phyloP scores from a whole-genome alignment of 2,888 invertebrate genomes.

The Leptinotarsa haldemani region DNA sequence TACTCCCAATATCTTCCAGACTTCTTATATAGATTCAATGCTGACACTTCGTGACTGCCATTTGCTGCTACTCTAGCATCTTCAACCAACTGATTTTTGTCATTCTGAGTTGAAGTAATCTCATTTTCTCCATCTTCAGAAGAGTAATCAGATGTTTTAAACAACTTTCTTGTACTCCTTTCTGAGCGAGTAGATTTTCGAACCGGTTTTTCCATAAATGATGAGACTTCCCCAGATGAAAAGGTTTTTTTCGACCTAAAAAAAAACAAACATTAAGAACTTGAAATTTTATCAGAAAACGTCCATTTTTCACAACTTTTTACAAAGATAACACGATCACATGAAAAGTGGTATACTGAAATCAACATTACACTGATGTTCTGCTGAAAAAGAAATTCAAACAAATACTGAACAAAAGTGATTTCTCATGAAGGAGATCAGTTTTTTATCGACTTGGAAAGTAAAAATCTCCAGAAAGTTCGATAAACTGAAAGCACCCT shows the following conservation, averaged over 20 bases:
- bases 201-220: constrained; percentile 51
- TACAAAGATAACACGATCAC: not conserved
- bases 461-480: no score
- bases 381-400: no score
- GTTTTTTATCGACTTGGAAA: no score
- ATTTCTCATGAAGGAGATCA: no score
- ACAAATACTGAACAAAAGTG: no score
- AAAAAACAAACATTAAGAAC: constrained; percentile 18
- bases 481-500: no score
- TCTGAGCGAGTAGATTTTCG: constrained; percentile 53
- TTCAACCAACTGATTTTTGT: constrained; percentile 63
- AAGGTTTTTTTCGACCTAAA: constrained; percentile 51
- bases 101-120: constrained; percentile 67
- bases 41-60: constrained; percentile 71
- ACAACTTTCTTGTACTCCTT: constrained; percentile 50
- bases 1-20: constrained; percentile 89
- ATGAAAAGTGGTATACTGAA: not conserved
- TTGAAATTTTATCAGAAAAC: not conserved
- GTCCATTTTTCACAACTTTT: not conserved
- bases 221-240: constrained; percentile 58
- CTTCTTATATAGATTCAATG: constrained; percentile 79
- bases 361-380: no score
- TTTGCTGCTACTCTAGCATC: constrained; percentile 69
- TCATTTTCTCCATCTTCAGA: constrained; percentile 70
- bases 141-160: constrained; percentile 75